phyloP scores from a whole-genome alignment of 2,888 invertebrate species.

The Euplexia lucipara region DNA sequence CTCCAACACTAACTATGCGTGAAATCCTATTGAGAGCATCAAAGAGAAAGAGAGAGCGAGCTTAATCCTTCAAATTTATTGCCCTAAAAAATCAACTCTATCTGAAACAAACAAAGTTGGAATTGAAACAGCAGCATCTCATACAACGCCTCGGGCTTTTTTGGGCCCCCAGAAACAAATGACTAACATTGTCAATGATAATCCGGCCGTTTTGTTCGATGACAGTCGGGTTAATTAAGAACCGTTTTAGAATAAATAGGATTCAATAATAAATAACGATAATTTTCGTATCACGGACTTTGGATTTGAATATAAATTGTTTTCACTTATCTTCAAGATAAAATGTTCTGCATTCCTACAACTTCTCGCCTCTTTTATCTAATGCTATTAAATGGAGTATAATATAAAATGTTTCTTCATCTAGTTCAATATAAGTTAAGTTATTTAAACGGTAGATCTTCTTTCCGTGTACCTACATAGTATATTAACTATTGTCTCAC shows the following conservation, averaged over 20 bases:
- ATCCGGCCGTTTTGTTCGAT: conserved; percentile 56
- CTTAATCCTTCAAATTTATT: conserved; percentile 71
- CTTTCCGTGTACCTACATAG: no score
- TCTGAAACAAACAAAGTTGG: conserved; percentile 56
- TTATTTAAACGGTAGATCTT: no score
- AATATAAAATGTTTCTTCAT: no score
- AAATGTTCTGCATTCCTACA: no score
- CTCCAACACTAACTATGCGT: conserved; percentile 88
- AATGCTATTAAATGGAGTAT: no score
- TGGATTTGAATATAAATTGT: no score
- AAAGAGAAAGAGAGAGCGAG: no score
- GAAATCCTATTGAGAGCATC: conserved; percentile 89
- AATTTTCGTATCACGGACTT: neutral
- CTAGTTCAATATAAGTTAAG: no score
- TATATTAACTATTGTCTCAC: no score
- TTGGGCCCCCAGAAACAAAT: conserved; percentile 72
- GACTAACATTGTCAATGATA: conserved; percentile 67
- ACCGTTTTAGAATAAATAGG: conserved; percentile 12
- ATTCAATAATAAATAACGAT: neutral
- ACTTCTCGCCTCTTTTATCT: no score
- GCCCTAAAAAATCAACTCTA: conserved; percentile 52
- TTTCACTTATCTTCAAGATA: no score
- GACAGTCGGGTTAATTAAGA: conserved; percentile 40
- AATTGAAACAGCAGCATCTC: conserved; percentile 35
- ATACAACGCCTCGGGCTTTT: conserved; percentile 66